Conservation (phyloP, 2,797 vertebrate species). For the Sebastes variabilis region DNA sequence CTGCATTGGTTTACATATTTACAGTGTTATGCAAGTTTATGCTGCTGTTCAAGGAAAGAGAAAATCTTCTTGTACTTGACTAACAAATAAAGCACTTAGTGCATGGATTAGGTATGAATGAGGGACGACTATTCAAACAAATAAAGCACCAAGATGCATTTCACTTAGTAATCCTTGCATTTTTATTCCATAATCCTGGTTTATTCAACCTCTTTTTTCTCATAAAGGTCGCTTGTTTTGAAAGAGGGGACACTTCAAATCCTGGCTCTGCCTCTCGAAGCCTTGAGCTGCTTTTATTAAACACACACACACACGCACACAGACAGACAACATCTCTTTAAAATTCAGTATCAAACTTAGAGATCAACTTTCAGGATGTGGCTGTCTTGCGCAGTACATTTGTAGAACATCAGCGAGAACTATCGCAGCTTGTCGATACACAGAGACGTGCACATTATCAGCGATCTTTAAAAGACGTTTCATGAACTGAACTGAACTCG, state of each 20-base stretch:
- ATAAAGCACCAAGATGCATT: conserved; percentile 9
- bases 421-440: not conserved
- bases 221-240: not conserved
- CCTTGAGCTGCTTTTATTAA: not conserved
- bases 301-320: not conserved
- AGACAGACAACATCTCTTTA: not conserved
- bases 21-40: not conserved
- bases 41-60: not conserved
- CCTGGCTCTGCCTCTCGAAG: not conserved
- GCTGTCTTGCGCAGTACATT: not conserved
- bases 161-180: conserved; percentile 17
- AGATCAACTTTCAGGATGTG: conserved; percentile 36
- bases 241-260: conserved; percentile 1
- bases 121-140: not conserved
- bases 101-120: not conserved
- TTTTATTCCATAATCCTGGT: conserved; percentile 2
- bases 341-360: not conserved
- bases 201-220: conserved; percentile 10
- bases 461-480: not conserved
- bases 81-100: not conserved
- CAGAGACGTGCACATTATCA: not conserved
- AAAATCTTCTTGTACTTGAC: not conserved
- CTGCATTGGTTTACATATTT: not conserved
- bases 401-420: not conserved
- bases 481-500: not conserved